Conservation (phyloP, 2,113 vertebrate species). For the Gavialis gangeticus region DNA sequence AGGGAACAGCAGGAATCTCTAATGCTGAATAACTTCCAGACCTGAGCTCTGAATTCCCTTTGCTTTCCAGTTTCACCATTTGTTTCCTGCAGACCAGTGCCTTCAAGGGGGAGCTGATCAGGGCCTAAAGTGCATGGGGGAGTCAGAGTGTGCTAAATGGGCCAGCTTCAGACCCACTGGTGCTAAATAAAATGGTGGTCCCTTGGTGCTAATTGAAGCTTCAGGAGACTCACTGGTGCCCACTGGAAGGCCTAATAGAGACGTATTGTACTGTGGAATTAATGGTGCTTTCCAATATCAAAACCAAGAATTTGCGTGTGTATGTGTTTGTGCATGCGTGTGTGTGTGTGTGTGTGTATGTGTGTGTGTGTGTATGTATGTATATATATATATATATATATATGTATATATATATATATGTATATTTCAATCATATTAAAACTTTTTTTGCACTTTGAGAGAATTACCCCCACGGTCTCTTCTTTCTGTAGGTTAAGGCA, state of each 20-base stretch:
- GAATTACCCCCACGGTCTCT: background rate
- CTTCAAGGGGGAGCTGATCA: background rate
- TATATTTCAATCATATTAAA: background rate
- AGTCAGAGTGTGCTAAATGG: background rate
- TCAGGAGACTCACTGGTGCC: slow-evolving; percentile 56
- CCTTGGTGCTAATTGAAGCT: slow-evolving; percentile 69
- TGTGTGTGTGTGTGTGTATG: background rate
- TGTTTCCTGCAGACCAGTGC: background rate
- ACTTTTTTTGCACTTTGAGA: slow-evolving; percentile 68
- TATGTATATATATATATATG: background rate
- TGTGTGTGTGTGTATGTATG: no score
- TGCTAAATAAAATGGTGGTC: slow-evolving; percentile 64
- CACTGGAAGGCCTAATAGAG: slow-evolving; percentile 38
- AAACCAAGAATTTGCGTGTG: slow-evolving; percentile 53
- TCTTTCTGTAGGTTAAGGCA: background rate
- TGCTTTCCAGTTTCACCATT: slow-evolving; percentile 25
- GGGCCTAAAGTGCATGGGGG: background rate
- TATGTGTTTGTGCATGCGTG: background rate
- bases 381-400: background rate
- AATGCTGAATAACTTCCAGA: slow-evolving; percentile 33
- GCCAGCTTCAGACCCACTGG: slow-evolving; percentile 43
- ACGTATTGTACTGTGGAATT: slow-evolving; percentile 64
- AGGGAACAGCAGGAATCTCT: slow-evolving; percentile 35
- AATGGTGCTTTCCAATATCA: slow-evolving; percentile 71
- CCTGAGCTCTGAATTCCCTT: background rate